phyloP scores from a whole-genome alignment of 2,113 vertebrate genomes.

The Tapirus terrestris region DNA sequence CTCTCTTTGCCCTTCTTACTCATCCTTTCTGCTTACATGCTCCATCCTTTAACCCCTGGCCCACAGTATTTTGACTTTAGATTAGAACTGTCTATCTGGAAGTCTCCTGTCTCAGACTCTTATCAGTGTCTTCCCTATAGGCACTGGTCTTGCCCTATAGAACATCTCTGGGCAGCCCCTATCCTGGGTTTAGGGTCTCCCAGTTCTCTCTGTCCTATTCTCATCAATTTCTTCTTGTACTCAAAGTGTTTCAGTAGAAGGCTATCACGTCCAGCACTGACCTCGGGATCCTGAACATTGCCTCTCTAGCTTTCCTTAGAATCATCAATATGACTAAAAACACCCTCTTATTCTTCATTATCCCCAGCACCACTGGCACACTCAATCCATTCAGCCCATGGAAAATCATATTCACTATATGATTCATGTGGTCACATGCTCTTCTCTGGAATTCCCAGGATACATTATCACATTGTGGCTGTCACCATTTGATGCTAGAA shows the following conservation, averaged over 20 bases:
- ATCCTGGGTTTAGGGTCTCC: neutral
- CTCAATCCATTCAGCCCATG: neutral
- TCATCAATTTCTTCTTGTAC: neutral
- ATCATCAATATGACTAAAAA: neutral
- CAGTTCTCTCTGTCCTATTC: neutral
- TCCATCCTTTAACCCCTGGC: neutral
- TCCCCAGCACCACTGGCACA: neutral
- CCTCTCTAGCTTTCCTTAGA: neutral
- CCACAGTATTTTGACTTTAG: neutral
- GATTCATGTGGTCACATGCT: neutral
- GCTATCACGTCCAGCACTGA: neutral
- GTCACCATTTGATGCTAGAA: neutral
- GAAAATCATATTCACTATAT: neutral
- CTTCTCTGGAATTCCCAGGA: neutral
- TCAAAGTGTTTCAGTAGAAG: neutral
- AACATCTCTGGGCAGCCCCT: neutral
- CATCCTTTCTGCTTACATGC: neutral
- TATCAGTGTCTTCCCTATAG: neutral
- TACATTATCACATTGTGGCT: neutral
- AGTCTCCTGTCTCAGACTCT: neutral
- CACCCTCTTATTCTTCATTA: neutral
- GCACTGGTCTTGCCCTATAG: neutral
- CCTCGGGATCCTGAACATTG: neutral
- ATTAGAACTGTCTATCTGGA: constrained; percentile 29
- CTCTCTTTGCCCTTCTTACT: neutral